Evolutionary conservation across 2,888 invertebrate genomes (phyloP).

Genomic region (Fragum sueziense): DNA sequence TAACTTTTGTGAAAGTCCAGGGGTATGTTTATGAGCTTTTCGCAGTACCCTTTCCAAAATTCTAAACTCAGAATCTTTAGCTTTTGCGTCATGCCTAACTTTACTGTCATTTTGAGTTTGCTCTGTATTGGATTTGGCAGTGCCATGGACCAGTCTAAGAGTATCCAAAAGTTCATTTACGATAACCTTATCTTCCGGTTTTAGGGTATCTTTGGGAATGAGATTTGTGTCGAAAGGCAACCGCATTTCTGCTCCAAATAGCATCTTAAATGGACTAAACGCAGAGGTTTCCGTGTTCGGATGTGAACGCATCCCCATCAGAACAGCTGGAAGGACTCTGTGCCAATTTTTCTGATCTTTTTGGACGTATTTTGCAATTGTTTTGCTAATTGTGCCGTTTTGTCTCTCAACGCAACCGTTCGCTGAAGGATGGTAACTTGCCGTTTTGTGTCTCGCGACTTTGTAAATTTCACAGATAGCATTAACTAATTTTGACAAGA

Average conservation of each 20-base stretch:
- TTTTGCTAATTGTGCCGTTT: slow-evolving; percentile 40
- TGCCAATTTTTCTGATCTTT: slow-evolving; percentile 56
- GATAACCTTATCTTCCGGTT: slow-evolving; percentile 16
- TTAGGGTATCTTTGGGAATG: slow-evolving; percentile 31
- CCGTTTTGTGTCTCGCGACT: slow-evolving; percentile 38
- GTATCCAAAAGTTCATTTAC: slow-evolving; percentile 26
- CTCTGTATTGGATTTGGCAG: slow-evolving; percentile 29
- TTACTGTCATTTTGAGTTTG: slow-evolving; percentile 38
- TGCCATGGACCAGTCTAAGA: slow-evolving; percentile 32
- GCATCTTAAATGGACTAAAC: slow-evolving; percentile 51
- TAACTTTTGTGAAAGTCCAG: slow-evolving; percentile 26
- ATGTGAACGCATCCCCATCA: slow-evolving; percentile 46
- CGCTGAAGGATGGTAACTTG: slow-evolving; percentile 40
- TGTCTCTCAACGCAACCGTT: slow-evolving; percentile 52
- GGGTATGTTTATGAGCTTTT: slow-evolving; percentile 26
- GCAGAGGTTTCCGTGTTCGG: slow-evolving; percentile 51
- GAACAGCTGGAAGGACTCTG: slow-evolving; percentile 30
- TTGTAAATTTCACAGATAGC: slow-evolving; percentile 56
- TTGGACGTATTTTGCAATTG: slow-evolving; percentile 38
- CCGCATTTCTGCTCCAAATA: slow-evolving; percentile 54
- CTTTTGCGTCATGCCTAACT: slow-evolving; percentile 32
- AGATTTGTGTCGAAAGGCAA: slow-evolving; percentile 42
- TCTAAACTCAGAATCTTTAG: slow-evolving; percentile 28
- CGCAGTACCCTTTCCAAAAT: slow-evolving; percentile 15
- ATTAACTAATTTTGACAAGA: slow-evolving; percentile 48